Evolutionary conservation across 2,888 invertebrate genomes (phyloP).

Genomic region (Apotomis betuletana): DNA sequence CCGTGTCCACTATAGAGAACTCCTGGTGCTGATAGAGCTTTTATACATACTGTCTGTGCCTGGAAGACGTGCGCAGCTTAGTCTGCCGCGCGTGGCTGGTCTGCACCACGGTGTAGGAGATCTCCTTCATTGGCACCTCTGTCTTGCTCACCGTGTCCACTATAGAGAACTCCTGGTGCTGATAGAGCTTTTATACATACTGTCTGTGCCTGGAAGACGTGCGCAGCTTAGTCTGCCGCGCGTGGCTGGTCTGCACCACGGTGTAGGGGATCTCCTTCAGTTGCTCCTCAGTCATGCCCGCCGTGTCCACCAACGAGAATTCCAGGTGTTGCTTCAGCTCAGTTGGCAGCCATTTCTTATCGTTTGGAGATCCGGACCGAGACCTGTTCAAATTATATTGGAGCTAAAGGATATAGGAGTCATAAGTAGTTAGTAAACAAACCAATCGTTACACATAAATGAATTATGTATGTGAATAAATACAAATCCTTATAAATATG

Average conservation of each 20-base stretch:
- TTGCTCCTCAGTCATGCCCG: slow-evolving; percentile 94
- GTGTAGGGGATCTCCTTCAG: slow-evolving; percentile 94
- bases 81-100: slow-evolving; percentile 86
- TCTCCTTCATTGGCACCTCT: slow-evolving; percentile 92
- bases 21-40: not conserved
- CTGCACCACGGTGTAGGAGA: slow-evolving; percentile 94
- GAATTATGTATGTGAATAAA: too few species aligned
- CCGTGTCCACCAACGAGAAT: slow-evolving; percentile 93
- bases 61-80: slow-evolving; percentile 78
- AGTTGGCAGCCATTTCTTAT: slow-evolving; percentile 88
- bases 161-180: slow-evolving; percentile 81
- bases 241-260: slow-evolving; percentile 89
- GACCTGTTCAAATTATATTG: slow-evolving; percentile 58
- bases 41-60: slow-evolving; percentile 70
- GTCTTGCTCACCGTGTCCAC: slow-evolving; percentile 95
- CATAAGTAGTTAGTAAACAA: too few species aligned
- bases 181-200: slow-evolving; percentile 53
- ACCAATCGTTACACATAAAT: too few species aligned
- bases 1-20: slow-evolving; percentile 92
- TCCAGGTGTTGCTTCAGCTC: slow-evolving; percentile 94
- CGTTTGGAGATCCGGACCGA: slow-evolving; percentile 88
- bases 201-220: slow-evolving; percentile 75
- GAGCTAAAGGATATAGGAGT: too few species aligned
- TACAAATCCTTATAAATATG: too few species aligned
- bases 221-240: slow-evolving; percentile 83